Base-by-base conservation (phyloP, 2,888 invertebrate species). In the Crematogaster levior region DNA sequence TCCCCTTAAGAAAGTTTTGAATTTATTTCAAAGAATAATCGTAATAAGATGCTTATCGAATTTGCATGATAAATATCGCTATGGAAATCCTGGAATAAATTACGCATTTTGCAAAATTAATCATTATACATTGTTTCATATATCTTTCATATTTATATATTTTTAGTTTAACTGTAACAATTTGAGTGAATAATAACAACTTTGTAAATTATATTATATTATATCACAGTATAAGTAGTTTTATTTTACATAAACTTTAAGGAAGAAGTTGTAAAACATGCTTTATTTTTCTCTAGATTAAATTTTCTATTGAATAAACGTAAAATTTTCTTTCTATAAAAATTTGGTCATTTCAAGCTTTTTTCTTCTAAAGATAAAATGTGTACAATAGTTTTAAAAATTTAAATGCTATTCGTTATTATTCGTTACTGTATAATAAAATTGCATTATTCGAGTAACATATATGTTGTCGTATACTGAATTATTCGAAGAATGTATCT, bases 31-130 rank as follows among this genome's bases (percentile, higher is more conserved):
- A 12, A 18, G 60, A 66, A 15, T 87, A 88, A 58, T 37, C 40
- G 21, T 81, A 7, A 34, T 56, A 79, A 4, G 53, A 43, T 0
- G 68, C 74, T 27, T 72, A 68, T 46, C 9, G 24, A 46, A n/a
- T 61, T 82, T 88, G n/a, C 9, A 82, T 82, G 66, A 70, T 89
- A 70, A 83, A 85, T 74, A 12, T 5, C 37, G 18, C 15, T 74
- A 21, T 30, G n/a, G 15, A 60, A 43, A 43, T 43, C 7, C 2
- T 74, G 10, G 7, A 61, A 10, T 12, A 61, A 63, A 74, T 48
- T 43, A 27, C 10, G 18, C 24, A n/a, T 18, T 40, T 73, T 27
- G 15, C 6, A 74, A 48, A 24, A 43, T 65, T 7, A 53, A 56
- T n/a, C 15, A n/a, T 61, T 34, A 34, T 24, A 70, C 34, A 21